A percentile compares a stretch with the other conserved stretches of the same genome.
Conservation (phyloP, 2,113 vertebrate species). For the Ailurus styani region DNA sequence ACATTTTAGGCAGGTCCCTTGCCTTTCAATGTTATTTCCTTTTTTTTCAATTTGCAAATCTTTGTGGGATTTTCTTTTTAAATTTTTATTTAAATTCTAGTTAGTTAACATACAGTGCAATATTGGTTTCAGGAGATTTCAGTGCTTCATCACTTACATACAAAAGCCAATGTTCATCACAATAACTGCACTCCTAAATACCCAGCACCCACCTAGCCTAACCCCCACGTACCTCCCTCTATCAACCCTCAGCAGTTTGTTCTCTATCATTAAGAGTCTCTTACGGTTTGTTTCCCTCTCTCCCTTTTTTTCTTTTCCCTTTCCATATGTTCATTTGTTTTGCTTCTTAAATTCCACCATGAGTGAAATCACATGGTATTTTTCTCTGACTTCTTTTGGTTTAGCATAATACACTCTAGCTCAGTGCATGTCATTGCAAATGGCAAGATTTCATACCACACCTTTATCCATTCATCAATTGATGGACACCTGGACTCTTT, state of each 20-base stretch:
- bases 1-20: not conserved
- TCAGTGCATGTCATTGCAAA: not conserved
- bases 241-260: not conserved
- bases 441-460: not conserved
- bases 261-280: not conserved
- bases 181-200: not conserved
- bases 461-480: not conserved
- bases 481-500: not conserved
- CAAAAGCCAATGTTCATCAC: not conserved
- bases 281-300: not conserved
- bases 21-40: not conserved
- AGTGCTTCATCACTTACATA: not conserved
- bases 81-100: not conserved
- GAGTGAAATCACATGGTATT: not conserved
- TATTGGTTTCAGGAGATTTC: not conserved
- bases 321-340: not conserved
- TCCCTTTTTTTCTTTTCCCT: not conserved
- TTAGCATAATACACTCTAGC: not conserved
- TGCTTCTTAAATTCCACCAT: not conserved
- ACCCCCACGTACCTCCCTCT: not conserved
- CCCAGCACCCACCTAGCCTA: not conserved
- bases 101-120: not conserved
- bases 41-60: not conserved
- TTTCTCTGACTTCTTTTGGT: not conserved
- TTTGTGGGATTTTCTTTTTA: not conserved